phyloP scores from a whole-genome alignment of 2,113 vertebrate species.

The Centropus unirufus region DNA sequence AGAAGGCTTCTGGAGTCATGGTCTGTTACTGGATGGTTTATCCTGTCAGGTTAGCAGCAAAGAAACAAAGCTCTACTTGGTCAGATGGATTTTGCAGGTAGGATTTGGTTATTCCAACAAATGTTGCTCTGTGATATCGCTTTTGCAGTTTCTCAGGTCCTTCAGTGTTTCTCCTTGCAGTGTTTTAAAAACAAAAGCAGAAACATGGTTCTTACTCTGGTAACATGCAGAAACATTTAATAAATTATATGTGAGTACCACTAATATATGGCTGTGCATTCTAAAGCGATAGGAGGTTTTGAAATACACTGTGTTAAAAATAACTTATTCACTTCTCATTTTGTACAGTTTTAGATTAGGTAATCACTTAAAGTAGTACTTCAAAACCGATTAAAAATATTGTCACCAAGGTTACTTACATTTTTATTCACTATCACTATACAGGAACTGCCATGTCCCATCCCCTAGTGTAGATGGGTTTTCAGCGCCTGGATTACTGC shows the following conservation, averaged over 20 bases:
- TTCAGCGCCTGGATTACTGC: background rate
- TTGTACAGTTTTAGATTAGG: background rate
- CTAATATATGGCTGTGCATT: background rate
- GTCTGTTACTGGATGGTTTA: background rate
- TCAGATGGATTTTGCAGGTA: background rate
- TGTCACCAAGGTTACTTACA: background rate
- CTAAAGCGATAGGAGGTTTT: background rate
- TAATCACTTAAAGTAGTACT: background rate
- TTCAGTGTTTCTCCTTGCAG: background rate
- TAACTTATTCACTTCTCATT: background rate
- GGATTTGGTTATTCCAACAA: background rate
- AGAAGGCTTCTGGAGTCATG: background rate
- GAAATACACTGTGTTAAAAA: background rate
- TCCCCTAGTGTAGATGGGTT: background rate
- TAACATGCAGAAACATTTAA: background rate
- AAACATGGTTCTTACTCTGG: background rate
- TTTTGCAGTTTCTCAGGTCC: background rate
- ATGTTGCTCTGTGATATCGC: background rate
- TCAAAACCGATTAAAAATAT: background rate
- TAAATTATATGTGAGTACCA: background rate
- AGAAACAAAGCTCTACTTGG: background rate
- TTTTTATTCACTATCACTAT: background rate
- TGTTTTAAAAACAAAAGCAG: background rate
- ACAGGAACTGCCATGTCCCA: background rate
- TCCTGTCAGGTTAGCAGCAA: background rate